Evolutionary conservation across 2,888 invertebrate species (phyloP), one percentile per base, ranked within the genome.

Genomic region (Mactromeris polynyma): DNA sequence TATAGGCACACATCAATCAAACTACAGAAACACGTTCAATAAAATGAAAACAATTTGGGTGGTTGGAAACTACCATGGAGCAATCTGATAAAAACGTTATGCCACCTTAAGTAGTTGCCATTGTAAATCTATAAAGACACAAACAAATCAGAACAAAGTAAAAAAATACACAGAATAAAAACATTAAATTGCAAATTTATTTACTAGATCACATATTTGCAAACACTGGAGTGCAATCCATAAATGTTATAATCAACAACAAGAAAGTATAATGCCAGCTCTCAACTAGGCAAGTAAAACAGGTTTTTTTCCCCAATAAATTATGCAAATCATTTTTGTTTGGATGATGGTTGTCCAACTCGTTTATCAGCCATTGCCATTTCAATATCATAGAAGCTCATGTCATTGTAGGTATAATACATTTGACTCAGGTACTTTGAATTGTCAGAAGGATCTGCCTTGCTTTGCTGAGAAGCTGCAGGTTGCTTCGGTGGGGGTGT

Each of bases 311-410:
- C n/a, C 11, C 51, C 36, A 73, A 33, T 1, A 73, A 36, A 73
- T 36, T 73, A 36, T 33, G 7, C n/a, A 38, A 64, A 14, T 82
- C 36, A 82, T 40, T 83, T 83, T 19, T 46, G 81, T 80, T 77
- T 81, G 14, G 90, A 88, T 26, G 91, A 91, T 26, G 91, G 91
- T 42, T 91, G 91, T n/a, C 91, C 91, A 2, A 90, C 87, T 58
- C 91, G 33, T 46, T 83, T 85, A 2, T 81, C 69, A 21, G 86
- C 58, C 88, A 90, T 90, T 17, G 82, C 31, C 64, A 51, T 33
- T 73, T 91, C 91, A 26, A 89, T 79, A 38, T 91, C 81, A 84
- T 89, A 91, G 73, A 91, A 91, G 19, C 87, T 81, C 88, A 21
- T 77, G 21, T 58, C 81, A 83, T 86, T 83, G 36, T 90, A 85